phyloP scores from a whole-genome alignment of 2,888 invertebrate species.

The Scaeva pyrastri region DNA sequence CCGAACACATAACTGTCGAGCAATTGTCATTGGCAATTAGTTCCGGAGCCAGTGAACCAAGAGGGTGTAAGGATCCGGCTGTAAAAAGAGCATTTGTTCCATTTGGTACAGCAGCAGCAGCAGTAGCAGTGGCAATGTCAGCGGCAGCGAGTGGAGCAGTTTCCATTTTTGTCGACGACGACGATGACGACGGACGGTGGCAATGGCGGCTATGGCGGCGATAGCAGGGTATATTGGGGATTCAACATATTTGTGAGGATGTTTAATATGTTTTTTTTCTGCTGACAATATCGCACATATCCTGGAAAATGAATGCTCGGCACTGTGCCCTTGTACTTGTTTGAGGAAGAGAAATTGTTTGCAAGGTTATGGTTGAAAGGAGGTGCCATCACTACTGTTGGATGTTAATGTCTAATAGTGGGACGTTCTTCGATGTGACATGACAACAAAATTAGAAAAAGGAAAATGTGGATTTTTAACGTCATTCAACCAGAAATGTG shows the following conservation, averaged over 20 bases:
- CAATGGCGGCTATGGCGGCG: too few species aligned
- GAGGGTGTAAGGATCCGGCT: slow-evolving; percentile 44
- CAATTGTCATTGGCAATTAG: slow-evolving; percentile 71
- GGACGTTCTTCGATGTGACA: not conserved
- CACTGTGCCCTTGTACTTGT: slow-evolving; percentile 41
- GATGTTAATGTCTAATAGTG: not conserved
- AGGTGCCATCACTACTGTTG: not conserved
- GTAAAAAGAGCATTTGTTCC: slow-evolving; percentile 54
- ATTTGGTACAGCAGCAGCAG: slow-evolving; percentile 41
- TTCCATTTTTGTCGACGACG: too few species aligned
- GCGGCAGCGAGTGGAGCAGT: too few species aligned
- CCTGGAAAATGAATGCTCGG: slow-evolving; percentile 42
- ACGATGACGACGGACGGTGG: not conserved
- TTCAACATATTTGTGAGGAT: not conserved
- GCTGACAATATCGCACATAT: slow-evolving; percentile 53
- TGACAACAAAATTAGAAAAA: not conserved
- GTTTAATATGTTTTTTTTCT: slow-evolving; percentile 43
- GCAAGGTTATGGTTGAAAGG: slow-evolving; percentile 36
- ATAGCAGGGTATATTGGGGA: not conserved
- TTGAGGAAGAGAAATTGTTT: slow-evolving; percentile 53
- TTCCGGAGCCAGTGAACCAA: slow-evolving; percentile 62
- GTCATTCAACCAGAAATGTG: too few species aligned
- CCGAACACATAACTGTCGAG: slow-evolving; percentile 48
- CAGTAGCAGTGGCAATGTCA: slow-evolving; percentile 38
- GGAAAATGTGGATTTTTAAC: too few species aligned